Evolutionary conservation across 2,113 vertebrate species (phyloP), one percentile per base, ranked within the genome.

Genomic region (Stigmatopora argus): DNA sequence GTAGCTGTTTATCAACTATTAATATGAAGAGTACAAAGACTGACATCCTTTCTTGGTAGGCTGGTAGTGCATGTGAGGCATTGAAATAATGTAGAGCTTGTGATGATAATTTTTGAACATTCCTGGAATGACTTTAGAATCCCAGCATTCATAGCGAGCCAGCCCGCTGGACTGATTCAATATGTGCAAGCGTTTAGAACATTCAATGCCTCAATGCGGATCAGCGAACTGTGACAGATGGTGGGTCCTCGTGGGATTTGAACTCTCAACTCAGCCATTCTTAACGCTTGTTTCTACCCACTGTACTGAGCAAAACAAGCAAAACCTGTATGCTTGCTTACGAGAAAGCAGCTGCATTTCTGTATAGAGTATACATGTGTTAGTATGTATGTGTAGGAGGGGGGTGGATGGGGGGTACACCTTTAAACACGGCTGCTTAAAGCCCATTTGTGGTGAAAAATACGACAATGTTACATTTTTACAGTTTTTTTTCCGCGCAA

Each of bases 381-480:
- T 49, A 2, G 47, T 48, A 1, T 48, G 47, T 48, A 51, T 31
- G 51, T 62, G 34, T 31, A 65, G 59, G 17, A 23, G 56, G 21
- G 38, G 26, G 26, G 26, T 3, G 3, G 26, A 31, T 10, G 49
- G 62, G 15, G 46, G 66, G 56, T 53, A 35, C 81, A 81, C 72
- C 81, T 84, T 60, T 77, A 81, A 75, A 83, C 72, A 78, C 80
- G 78, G 79, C 70, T 74, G 73, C 78, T 52, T 73, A 44, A 55
- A 62, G 67, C 58, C 65, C 70, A 71, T 70, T 49, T 70, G 67
- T 35, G 60, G 68, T 71, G 66, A 83, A 80, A 66, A 73, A 80
- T 72, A 47, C 61, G 67, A 14, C 14, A 62, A 9, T 13, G 12
- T 14, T 13, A 31, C 13, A 31, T 31, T 31, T 17, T 3, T 31